Evolutionary conservation across 2,888 invertebrate genomes (phyloP).

Genomic region (Harpalus rubripes): DNA sequence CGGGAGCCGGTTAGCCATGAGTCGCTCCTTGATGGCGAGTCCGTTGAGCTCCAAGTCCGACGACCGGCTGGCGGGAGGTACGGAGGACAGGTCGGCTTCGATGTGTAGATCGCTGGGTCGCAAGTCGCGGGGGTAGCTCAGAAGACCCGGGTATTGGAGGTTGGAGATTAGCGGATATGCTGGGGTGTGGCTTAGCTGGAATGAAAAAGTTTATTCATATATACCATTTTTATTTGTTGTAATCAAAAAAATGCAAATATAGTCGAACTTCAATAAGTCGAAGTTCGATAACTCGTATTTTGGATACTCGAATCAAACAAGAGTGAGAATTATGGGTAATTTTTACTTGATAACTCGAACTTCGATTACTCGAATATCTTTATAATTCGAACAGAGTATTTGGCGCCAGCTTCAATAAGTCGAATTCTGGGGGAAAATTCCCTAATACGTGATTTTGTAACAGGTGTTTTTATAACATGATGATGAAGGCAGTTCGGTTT

Average conservation of each 20-base stretch:
- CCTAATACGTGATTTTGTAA: too few relatives aligned
- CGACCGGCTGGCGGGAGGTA: slow-evolving; percentile 68
- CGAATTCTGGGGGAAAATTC: too few relatives aligned
- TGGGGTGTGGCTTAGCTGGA: neutral
- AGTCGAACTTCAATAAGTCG: too few relatives aligned
- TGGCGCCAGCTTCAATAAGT: too few relatives aligned
- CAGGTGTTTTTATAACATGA: too few relatives aligned
- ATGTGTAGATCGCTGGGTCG: slow-evolving; percentile 78
- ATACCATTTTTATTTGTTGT: neutral
- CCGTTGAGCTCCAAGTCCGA: slow-evolving; percentile 84
- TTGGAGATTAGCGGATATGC: neutral
- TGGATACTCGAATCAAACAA: too few relatives aligned
- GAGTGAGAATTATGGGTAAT: too few relatives aligned
- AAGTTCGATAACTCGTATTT: too few relatives aligned
- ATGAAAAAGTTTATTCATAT: neutral
- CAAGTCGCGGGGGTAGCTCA: slow-evolving; percentile 80
- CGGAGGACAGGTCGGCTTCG: slow-evolving; percentile 75
- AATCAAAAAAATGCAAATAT: neutral
- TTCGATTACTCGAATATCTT: too few relatives aligned
- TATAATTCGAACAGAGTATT: too few relatives aligned
- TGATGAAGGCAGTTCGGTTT: too few relatives aligned
- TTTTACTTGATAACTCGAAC: too few relatives aligned
- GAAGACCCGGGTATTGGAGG: slow-evolving; percentile 74
- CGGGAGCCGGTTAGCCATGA: slow-evolving; percentile 91
- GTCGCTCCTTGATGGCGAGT: slow-evolving; percentile 91